Evolutionary conservation across 2,113 vertebrate genomes (phyloP), one percentile per base, ranked within the genome.

Genomic region (Hippopotamus amphibius): DNA sequence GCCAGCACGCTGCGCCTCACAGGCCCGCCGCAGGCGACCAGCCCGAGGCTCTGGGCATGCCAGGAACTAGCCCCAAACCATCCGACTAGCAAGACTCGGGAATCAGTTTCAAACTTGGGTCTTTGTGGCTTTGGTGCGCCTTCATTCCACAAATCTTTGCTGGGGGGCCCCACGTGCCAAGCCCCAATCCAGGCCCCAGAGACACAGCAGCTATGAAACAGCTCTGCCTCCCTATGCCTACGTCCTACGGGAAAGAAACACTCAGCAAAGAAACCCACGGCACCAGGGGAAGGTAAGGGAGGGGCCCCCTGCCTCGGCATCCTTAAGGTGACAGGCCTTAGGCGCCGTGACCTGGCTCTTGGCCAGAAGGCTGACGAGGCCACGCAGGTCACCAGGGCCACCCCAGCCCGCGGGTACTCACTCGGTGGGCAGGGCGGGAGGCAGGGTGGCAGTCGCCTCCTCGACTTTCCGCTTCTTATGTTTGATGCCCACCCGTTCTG

Each of bases 391-490:
- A 5, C 9, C n/a, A 2, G 2, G 13, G 3, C 21, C 3, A 10
- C 0, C 10, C 59, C 10, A 11, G 59, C 59, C 63, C 28, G 2
- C 1, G 12, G 53, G 77, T 0, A 41, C 99, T 98, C 91, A 99
- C 99, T 99, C 99, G 12, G 98, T 98, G 4, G 98, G 98, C 0
- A 2, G 30, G 46, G 82, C 63, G 0, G 92, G 87, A 9, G 66
- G 41, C 3, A 16, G 19, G 59, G 71, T 14, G 7, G 8, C 26
- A 3, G 72, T 26, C 96, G 93, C 19, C 86, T 94, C 96, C 57
- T 98, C 81, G 17, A 82, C 24, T 98, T 98, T 99, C 96, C 96
- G 96, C 92, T 98, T 99, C 97, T 99, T 99, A 5, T 88, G 98
- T 57, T 92, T 97, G n/a, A 93, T 16, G n/a, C 97, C 94, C 1